Conservation (phyloP, 2,113 vertebrate species). For the Oncorhynchus gorbuscha region DNA sequence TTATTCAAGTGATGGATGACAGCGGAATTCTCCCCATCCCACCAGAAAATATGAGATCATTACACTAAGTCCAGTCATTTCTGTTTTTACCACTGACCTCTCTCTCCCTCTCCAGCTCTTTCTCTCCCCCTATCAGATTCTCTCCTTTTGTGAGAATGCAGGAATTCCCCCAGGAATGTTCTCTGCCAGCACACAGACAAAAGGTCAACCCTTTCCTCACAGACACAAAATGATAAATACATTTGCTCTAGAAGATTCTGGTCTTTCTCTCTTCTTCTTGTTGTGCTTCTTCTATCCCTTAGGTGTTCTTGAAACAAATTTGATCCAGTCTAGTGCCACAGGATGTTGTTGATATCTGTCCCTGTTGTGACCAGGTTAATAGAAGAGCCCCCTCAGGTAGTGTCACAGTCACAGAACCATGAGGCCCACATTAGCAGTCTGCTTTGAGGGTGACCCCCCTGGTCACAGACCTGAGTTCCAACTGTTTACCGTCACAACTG, state of each 20-base stretch:
- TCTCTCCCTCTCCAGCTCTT: constrained; percentile 4
- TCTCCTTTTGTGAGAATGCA: constrained; percentile 9
- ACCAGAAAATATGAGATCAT: constrained; percentile 22
- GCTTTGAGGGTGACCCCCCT: constrained; percentile 21
- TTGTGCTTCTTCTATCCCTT: background rate
- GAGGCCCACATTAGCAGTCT: background rate
- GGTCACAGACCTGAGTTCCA: constrained; percentile 34
- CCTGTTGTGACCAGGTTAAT: no score
- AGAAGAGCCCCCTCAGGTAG: background rate
- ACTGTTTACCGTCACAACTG: background rate
- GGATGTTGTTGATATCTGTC: no score
- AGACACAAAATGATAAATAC: constrained; percentile 8
- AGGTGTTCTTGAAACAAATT: background rate
- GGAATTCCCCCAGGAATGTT: constrained; percentile 33
- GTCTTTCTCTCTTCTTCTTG: background rate
- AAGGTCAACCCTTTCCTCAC: constrained; percentile 32
- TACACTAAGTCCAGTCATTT: constrained; percentile 1
- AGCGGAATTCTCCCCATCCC: background rate
- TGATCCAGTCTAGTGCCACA: background rate
- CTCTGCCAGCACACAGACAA: constrained; percentile 10
- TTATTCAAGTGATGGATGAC: background rate
- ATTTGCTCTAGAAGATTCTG: background rate
- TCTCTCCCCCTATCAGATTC: background rate
- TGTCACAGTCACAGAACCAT: constrained; percentile 4
- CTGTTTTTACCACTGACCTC: constrained; percentile 8